These are phyloP conservation scores for Caenorhabditis angaria DNA, from an alignment of 2,888 invertebrate species.

Conservation along the genomic window DNA sequence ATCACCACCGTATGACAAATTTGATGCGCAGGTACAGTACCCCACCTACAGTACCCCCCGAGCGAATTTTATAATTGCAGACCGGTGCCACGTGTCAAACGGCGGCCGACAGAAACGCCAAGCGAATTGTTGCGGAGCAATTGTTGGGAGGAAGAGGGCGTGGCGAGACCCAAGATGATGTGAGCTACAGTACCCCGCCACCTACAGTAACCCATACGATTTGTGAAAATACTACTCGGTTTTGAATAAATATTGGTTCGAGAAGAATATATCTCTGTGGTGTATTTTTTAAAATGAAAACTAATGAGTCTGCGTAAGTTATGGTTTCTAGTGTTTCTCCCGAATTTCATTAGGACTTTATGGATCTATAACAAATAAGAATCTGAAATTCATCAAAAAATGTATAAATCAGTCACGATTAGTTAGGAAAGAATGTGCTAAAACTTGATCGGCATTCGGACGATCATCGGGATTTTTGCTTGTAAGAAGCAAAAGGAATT, in stretches of 20 bases:
- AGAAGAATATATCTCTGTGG: too few relatives aligned
- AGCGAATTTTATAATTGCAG: background rate
- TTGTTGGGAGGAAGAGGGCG: background rate
- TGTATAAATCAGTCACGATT: too few relatives aligned
- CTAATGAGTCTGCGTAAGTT: too few relatives aligned
- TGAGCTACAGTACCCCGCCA: background rate
- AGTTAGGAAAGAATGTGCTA: too few relatives aligned
- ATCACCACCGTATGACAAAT: conserved; percentile 1
- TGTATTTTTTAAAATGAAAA: too few relatives aligned
- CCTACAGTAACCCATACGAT: background rate
- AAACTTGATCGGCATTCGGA: background rate
- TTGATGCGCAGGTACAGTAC: background rate
- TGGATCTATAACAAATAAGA: too few relatives aligned
- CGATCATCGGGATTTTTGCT: background rate
- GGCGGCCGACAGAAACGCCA: background rate
- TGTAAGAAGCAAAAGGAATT: background rate
- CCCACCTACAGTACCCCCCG: background rate
- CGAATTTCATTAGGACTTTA: too few relatives aligned
- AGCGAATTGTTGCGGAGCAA: background rate
- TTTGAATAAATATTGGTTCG: background rate
- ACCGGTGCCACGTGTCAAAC: background rate
- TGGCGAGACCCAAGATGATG: background rate
- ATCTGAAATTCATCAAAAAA: too few relatives aligned
- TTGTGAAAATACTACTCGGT: background rate
- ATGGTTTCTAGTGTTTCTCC: too few relatives aligned